Evolutionary conservation across 2,797 vertebrate species (phyloP).

Genomic region (Melopsittacus undulatus): DNA sequence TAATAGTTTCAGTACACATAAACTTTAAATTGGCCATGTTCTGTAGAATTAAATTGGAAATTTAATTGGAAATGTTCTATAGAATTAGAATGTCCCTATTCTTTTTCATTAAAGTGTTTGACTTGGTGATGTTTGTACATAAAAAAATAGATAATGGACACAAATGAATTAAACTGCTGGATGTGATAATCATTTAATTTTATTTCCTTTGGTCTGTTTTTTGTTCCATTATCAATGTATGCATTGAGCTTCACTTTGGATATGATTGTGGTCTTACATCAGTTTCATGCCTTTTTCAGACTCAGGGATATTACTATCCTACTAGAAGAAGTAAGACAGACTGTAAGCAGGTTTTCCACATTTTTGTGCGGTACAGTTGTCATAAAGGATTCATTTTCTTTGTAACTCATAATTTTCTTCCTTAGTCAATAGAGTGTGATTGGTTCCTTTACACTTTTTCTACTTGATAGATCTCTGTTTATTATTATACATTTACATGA

Average conservation of each 20-base stretch:
- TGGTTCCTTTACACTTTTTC: neutral
- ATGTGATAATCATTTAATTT: neutral
- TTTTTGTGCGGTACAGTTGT: neutral
- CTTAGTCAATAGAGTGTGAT: neutral
- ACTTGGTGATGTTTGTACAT: neutral
- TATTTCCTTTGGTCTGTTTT: neutral
- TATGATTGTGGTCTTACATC: neutral
- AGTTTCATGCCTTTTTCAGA: neutral
- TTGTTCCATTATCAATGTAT: neutral
- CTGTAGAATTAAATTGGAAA: neutral
- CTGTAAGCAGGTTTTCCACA: neutral
- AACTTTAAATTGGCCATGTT: neutral
- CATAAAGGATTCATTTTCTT: neutral
- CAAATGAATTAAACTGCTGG: neutral
- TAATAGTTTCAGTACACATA: neutral
- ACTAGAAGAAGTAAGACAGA: neutral
- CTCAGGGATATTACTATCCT: neutral
- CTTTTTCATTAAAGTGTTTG: neutral
- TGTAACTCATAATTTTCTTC: neutral
- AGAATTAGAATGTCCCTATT: neutral
- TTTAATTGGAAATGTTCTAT: neutral
- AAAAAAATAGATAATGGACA: neutral
- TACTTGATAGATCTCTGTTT: neutral
- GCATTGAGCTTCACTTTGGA: neutral
- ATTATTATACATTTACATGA: neutral